Percentiles rank a stretch among this genome's conserved stretches.
phyloP scores from a whole-genome alignment of 2,888 invertebrate species.

The Ornithoptera priamus region DNA sequence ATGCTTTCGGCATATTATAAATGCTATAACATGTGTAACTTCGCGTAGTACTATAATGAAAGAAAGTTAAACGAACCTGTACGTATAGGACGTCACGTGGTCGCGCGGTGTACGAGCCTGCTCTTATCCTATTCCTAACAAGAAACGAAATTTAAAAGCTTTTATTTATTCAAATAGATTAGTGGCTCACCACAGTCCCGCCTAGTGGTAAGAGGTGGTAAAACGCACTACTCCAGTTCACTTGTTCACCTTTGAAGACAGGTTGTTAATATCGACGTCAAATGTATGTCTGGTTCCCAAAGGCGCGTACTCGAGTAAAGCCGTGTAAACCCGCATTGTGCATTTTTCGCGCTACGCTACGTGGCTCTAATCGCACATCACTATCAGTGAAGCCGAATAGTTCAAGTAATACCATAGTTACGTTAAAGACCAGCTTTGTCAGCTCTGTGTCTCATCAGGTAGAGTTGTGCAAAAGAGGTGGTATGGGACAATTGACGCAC shows the following conservation, averaged over 20 bases:
- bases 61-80: not conserved
- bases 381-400: not conserved
- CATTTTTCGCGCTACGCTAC: slow-evolving; percentile 9
- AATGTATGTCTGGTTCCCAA: not conserved
- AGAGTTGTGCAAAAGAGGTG: slow-evolving; percentile 6
- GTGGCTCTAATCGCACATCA: slow-evolving; percentile 4
- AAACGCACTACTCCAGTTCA: no score
- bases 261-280: no score
- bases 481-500: slow-evolving; percentile 16
- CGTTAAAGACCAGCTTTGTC: not conserved
- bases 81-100: no score
- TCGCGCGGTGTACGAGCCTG: not conserved
- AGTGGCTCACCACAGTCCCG: not conserved
- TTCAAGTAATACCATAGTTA: not conserved
- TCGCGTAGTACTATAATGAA: not conserved
- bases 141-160: not conserved
- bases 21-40: not conserved
- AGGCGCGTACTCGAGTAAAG: slow-evolving; percentile 1
- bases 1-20: not conserved
- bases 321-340: slow-evolving; percentile 7
- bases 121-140: not conserved
- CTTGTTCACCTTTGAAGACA: no score
- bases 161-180: not conserved
- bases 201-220: no score
- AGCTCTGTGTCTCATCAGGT: not conserved